Evolutionary conservation across 1,140 invertebrate genomes (phyloP).

Genomic region (Orussus abietinus): DNA sequence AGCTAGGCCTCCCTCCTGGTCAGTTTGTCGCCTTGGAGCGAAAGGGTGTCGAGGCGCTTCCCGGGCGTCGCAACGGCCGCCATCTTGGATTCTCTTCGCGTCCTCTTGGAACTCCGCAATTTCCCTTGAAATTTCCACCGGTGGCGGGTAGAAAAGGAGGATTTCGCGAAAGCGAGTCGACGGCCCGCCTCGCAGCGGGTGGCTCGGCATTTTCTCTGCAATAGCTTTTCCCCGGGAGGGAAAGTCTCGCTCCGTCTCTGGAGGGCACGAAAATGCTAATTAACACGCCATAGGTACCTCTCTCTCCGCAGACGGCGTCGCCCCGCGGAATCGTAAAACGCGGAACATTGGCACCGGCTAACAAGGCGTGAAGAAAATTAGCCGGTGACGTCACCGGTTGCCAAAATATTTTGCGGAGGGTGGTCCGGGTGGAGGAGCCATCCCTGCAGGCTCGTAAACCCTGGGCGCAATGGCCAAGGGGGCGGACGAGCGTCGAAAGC

Average conservation of each 20-base stretch:
- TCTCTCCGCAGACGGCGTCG: slow-evolving; percentile 7
- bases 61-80: slow-evolving; percentile 8
- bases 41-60: too few species aligned
- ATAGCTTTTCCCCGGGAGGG: too few species aligned
- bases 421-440: slow-evolving; percentile 23
- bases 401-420: slow-evolving; percentile 18
- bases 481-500: slow-evolving; percentile 28
- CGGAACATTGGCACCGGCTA: slow-evolving; percentile 33
- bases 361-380: slow-evolving; percentile 48
- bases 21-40: too few species aligned
- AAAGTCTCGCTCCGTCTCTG: slow-evolving; percentile 14
- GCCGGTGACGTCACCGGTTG: slow-evolving; percentile 38
- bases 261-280: slow-evolving; percentile 27
- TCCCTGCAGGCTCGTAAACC: slow-evolving; percentile 41
- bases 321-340: slow-evolving; percentile 37
- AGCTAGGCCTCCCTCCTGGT: too few species aligned
- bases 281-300: slow-evolving; percentile 22
- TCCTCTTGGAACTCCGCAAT: slow-evolving; percentile 19
- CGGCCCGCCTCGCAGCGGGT: too few species aligned
- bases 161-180: too few species aligned
- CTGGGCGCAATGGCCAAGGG: slow-evolving; percentile 25
- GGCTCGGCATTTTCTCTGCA: too few species aligned
- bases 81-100: slow-evolving; percentile 17
- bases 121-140: too few species aligned
- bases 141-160: too few species aligned